Conservation (phyloP, 2,888 invertebrate species). For the Perdita meconis region DNA sequence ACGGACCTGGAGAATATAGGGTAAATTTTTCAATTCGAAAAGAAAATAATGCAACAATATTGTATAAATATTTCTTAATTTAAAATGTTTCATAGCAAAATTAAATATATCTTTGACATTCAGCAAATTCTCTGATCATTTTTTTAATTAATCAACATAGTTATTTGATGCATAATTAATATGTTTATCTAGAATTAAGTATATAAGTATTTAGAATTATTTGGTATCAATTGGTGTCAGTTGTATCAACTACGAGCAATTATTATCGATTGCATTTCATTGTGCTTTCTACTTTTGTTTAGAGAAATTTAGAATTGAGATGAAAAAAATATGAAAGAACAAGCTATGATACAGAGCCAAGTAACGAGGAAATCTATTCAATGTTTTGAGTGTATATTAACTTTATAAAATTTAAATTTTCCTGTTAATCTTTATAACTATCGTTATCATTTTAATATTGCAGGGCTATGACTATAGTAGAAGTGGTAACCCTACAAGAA, state of each 20-base stretch:
- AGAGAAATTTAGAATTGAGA: neutral
- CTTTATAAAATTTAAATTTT: no score
- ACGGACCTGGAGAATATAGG: conserved; percentile 92
- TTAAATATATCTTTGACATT: neutral
- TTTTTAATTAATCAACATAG: no score
- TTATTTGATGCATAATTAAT: neutral
- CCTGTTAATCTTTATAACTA: neutral
- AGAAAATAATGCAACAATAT: no score
- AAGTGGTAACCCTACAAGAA: conserved; percentile 97
- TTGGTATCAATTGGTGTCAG: conserved; percentile 13
- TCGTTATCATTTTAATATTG: neutral
- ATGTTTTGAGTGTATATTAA: no score
- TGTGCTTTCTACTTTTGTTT: conserved; percentile 6
- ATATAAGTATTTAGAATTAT: neutral
- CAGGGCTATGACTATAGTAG: conserved; percentile 96
- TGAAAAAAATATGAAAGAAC: neutral
- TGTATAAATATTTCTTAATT: no score
- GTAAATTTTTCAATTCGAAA: conserved; percentile 87
- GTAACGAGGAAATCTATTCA: no score
- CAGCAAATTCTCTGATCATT: no score
- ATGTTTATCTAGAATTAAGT: neutral
- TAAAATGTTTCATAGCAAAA: neutral
- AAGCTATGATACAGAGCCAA: no score
- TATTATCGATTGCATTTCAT: conserved; percentile 9
- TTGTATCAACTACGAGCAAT: conserved; percentile 13